A percentile compares a stretch with the other conserved stretches of the same genome.
These are phyloP conservation scores for Hoplodrina ambigua DNA, from an alignment of 2,888 invertebrate species.

Conservation along the genomic window DNA sequence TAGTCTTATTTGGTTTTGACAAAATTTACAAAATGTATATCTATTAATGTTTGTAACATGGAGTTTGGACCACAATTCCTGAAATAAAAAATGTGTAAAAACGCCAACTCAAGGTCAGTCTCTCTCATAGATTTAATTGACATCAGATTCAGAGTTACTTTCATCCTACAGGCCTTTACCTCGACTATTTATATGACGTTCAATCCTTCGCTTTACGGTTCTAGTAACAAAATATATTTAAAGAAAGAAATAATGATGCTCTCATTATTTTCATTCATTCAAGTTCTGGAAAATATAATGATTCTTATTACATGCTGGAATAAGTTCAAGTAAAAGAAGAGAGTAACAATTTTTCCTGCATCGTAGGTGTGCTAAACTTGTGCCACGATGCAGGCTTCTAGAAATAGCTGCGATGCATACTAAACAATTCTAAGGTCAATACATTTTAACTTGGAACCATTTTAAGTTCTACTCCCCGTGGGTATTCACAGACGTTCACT, in stretches of 20 bases:
- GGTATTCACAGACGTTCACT: background rate
- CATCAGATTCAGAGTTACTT: slow-evolving; percentile 1
- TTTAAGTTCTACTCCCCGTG: background rate
- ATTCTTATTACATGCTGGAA: slow-evolving; percentile 9
- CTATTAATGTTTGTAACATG: no score
- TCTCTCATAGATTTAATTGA: background rate
- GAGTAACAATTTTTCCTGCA: background rate
- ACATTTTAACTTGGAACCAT: background rate
- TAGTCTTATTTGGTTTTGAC: no score
- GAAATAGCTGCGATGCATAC: slow-evolving; percentile 18
- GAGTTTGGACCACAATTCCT: background rate
- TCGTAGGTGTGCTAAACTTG: background rate
- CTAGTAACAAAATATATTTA: slow-evolving; percentile 3
- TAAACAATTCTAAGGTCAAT: background rate
- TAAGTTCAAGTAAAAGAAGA: background rate
- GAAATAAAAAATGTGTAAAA: no score
- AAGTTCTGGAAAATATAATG: slow-evolving; percentile 27
- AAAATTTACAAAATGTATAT: no score
- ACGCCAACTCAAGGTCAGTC: background rate
- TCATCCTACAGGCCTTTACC: background rate
- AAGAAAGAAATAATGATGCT: slow-evolving; percentile 39
- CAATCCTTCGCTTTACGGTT: slow-evolving; percentile 2
- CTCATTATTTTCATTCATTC: slow-evolving; percentile 36
- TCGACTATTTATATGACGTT: background rate
- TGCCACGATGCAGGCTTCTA: background rate